Base-by-base conservation (phyloP, 2,797 vertebrate genomes). In the Nothura maculosa region DNA sequence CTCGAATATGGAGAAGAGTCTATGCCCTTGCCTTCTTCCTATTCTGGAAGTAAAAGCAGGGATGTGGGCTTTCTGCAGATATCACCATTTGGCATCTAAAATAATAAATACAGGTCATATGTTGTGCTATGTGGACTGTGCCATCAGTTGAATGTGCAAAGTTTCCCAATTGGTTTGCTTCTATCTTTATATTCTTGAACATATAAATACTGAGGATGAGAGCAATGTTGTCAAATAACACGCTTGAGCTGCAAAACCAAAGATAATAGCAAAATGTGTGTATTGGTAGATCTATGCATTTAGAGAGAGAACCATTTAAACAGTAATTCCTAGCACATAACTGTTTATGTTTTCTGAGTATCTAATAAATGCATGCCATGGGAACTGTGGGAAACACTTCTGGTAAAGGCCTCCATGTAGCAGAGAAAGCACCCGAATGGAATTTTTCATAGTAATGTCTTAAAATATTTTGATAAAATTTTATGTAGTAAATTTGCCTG, bases 21-120 rank as follows among this genome's bases (percentile, higher is more conserved):
- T 69, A 69, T 48, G 87, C 90, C 91, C 95, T 92, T 85, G 50
- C 76, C 78, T 86, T 79, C 92, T 90, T 80, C 67, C 67, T 89
- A 67, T 70, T 80, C 92, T 91, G 89, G 92, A 94, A 50, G 52
- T 74, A 85, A 50, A 92, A 82, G 74, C 86, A 90, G 90, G 84
- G 92, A 91, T 89, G 69, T 85, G 90, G 86, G 88, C 81, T 93
- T 83, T 47, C 76, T 94, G 86, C 81, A 62, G 84, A 80, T 80
- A 74, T 64, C 68, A 61, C 93, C 90, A 83, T 80, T 87, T 84
- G 72, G 91, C 83, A 47, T 68, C 81, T 90, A 83, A 91, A 94
- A 78, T 76, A 93, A 90, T 57, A 89, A 86, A 83, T 79, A 87
- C 18, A 48, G 82, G 87, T 94, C 85, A 79, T 36, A 13, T 21